Evolutionary conservation across 53 echinoderm and acorn worm species (phyloP).

Genomic region (Paracentrotus lividus): DNA sequence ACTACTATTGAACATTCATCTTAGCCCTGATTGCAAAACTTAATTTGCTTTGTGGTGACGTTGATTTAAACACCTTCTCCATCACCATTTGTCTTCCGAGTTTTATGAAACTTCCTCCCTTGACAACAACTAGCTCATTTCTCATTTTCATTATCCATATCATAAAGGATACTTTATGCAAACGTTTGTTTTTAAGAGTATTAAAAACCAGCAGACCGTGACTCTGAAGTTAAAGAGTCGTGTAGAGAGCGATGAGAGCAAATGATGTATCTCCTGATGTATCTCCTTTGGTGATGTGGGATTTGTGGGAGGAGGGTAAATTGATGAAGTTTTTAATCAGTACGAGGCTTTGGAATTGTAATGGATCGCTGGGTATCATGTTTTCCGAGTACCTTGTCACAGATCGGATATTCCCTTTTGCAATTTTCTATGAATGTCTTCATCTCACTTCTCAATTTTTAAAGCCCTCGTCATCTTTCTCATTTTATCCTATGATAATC

Average conservation of each 20-base stretch:
- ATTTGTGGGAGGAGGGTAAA: not conserved
- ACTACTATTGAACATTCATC: no score
- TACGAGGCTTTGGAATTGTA: not conserved
- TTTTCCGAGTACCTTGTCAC: not conserved
- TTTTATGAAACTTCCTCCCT: no score
- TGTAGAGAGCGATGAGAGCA: not conserved
- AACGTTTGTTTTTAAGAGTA: no score
- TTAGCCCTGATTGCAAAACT: no score
- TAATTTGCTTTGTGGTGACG: no score
- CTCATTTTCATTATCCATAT: no score
- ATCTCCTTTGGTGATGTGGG: not conserved
- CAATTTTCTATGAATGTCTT: not conserved
- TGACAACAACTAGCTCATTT: no score
- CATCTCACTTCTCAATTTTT: not conserved
- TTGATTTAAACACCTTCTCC: no score
- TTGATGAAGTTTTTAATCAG: constrained; percentile 18
- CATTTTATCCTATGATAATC: not conserved
- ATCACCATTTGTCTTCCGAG: no score
- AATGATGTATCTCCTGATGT: not conserved
- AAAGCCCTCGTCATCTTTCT: not conserved
- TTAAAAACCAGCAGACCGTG: no score
- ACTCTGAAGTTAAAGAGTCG: no score
- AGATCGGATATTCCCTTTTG: not conserved
- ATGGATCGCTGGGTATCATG: not conserved
- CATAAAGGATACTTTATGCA: no score